Conservation (phyloP, 1,140 invertebrate species). For the Marisa cornuarietis region DNA sequence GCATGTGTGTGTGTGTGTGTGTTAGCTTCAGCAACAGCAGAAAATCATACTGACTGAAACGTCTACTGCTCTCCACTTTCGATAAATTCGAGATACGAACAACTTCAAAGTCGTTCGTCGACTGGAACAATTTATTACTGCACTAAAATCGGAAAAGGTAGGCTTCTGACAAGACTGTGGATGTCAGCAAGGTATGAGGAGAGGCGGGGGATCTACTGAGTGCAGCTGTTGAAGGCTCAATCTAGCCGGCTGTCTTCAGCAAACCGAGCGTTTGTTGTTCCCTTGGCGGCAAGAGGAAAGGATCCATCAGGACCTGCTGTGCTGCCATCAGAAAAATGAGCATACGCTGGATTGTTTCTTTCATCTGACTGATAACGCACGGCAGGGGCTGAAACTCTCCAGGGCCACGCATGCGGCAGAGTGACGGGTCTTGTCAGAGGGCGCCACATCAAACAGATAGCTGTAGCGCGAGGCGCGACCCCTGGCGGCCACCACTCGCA, state of each 20-base stretch:
- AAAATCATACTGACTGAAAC: neutral
- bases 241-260: conserved; percentile 1
- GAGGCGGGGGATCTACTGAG: neutral
- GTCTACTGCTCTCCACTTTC: neutral
- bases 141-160: neutral
- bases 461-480: conserved; percentile 3
- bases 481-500: conserved; percentile 1
- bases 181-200: neutral
- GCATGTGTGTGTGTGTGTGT: too few species aligned
- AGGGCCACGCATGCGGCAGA: neutral
- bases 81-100: neutral
- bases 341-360: conserved; percentile 6
- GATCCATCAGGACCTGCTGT: too few species aligned
- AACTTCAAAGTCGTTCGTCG: neutral
- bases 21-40: too few species aligned
- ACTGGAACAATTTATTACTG: neutral
- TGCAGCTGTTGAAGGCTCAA: neutral
- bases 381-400: neutral
- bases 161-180: neutral
- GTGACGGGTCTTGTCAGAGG: conserved; percentile 8
- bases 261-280: neutral
- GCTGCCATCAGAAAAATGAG: conserved; percentile 5
- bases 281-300: too few species aligned
- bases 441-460: conserved; percentile 12
- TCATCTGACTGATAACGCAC: conserved; percentile 9